phyloP scores from a whole-genome alignment of 2,113 vertebrate genomes.

The Orcinus orca region DNA sequence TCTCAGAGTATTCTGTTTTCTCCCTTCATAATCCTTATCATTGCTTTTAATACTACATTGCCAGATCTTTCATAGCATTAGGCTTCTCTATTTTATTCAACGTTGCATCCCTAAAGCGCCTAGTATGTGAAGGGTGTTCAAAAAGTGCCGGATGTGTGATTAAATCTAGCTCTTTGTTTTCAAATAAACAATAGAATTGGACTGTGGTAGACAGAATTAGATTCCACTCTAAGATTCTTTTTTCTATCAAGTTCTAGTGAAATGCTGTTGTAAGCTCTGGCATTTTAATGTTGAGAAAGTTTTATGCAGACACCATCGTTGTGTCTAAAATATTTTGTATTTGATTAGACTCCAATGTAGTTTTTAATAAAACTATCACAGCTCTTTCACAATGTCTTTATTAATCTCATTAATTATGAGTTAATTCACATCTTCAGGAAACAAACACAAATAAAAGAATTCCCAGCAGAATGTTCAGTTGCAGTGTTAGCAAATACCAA shows the following conservation, averaged over 20 bases:
- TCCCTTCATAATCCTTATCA: background rate
- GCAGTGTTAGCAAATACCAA: constrained; percentile 52
- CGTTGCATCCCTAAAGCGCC: background rate
- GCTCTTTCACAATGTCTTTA: constrained; percentile 52
- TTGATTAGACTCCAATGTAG: background rate
- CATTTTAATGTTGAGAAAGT: background rate
- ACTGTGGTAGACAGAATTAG: background rate
- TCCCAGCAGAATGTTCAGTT: constrained; percentile 45
- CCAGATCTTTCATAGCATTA: background rate
- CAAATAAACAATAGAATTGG: background rate
- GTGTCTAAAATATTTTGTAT: background rate
- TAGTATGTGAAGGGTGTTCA: background rate
- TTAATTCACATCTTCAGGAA: constrained; percentile 48
- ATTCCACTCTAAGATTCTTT: background rate
- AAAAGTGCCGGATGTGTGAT: background rate
- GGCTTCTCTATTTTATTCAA: background rate
- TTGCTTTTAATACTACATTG: background rate
- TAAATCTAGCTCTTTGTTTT: background rate
- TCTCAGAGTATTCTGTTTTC: background rate
- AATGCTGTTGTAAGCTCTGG: background rate
- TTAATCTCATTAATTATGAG: constrained; percentile 55
- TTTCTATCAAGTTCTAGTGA: background rate
- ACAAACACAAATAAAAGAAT: constrained; percentile 64
- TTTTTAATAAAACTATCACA: constrained; percentile 58
- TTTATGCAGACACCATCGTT: background rate